These are phyloP conservation scores for Archaeoteleia sp. DNA, from an alignment of 2,888 invertebrate genomes.

Conservation along the genomic window DNA sequence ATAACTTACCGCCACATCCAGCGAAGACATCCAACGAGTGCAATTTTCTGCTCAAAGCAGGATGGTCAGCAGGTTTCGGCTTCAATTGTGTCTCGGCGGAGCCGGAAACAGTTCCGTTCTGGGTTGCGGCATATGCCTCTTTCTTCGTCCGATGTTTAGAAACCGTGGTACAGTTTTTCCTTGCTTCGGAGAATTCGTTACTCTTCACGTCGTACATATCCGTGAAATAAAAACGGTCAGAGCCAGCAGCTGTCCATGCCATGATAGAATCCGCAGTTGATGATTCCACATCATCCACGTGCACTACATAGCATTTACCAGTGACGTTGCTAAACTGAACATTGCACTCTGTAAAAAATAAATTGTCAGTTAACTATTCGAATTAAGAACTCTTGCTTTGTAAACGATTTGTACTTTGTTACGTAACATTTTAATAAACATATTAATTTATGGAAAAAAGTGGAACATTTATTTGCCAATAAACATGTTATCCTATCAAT, in stretches of 20 bases:
- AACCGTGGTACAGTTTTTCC: too few relatives aligned
- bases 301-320: slow-evolving; percentile 83
- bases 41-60: slow-evolving; percentile 76
- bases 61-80: too few relatives aligned
- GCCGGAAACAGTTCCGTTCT: too few relatives aligned
- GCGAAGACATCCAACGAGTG: slow-evolving; percentile 88
- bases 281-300: slow-evolving; percentile 79
- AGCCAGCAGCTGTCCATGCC: slow-evolving; percentile 81
- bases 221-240: slow-evolving; percentile 84
- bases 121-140: too few relatives aligned
- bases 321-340: slow-evolving; percentile 79
- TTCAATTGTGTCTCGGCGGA: too few relatives aligned
- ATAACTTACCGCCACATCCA: slow-evolving; percentile 84
- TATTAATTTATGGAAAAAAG: too few relatives aligned
- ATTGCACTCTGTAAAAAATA: slow-evolving; percentile 74
- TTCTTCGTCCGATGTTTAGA: too few relatives aligned
- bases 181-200: slow-evolving; percentile 78
- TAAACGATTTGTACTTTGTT: too few relatives aligned
- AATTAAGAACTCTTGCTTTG: too few relatives aligned
- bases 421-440: too few relatives aligned
- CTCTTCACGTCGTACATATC: slow-evolving; percentile 80
- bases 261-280: slow-evolving; percentile 77
- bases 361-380: slow-evolving; percentile 1
- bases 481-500: slow-evolving; percentile 3
- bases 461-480: too few relatives aligned